Conservation (phyloP, 2,888 invertebrate genomes). For the Hipparchia sbordonii region DNA sequence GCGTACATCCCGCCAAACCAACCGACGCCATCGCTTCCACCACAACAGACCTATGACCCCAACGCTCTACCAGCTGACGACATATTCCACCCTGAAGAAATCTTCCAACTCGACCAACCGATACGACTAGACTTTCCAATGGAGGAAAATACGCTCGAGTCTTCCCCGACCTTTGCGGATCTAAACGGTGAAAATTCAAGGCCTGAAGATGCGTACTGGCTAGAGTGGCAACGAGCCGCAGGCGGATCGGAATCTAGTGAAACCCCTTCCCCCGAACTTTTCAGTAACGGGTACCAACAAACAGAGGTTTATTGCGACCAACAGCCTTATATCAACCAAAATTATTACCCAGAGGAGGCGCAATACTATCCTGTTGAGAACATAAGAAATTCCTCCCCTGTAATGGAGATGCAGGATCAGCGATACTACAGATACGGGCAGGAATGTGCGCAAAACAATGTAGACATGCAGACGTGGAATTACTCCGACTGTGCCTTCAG, state of each 20-base stretch:
- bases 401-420: conserved; percentile 65
- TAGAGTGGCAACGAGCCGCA: conserved; percentile 80
- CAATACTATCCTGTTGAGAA: conserved; percentile 69
- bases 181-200: conserved; percentile 88
- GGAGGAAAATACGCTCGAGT: conserved; percentile 79
- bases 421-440: conserved; percentile 69
- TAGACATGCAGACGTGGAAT: conserved; percentile 68
- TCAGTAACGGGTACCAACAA: conserved; percentile 68
- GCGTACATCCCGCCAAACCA: conserved; percentile 59
- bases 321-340: conserved; percentile 62
- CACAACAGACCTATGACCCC: conserved; percentile 82
- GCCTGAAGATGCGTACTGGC: conserved; percentile 83
- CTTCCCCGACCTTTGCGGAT: conserved; percentile 88
- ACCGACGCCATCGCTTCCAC: conserved; percentile 62
- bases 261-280: conserved; percentile 82
- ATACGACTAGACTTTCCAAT: conserved; percentile 84
- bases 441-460: conserved; percentile 62
- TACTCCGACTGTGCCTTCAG: conserved; percentile 69
- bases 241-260: conserved; percentile 79
- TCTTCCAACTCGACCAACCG: conserved; percentile 89
- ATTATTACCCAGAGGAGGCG: conserved; percentile 72
- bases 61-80: conserved; percentile 84
- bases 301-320: conserved; percentile 71
- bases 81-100: conserved; percentile 89
- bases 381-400: conserved; percentile 61